A percentile compares a stretch with the other conserved stretches of the same genome.
phyloP scores from a whole-genome alignment of 1,140 invertebrate genomes.

The Bombus confusus region DNA sequence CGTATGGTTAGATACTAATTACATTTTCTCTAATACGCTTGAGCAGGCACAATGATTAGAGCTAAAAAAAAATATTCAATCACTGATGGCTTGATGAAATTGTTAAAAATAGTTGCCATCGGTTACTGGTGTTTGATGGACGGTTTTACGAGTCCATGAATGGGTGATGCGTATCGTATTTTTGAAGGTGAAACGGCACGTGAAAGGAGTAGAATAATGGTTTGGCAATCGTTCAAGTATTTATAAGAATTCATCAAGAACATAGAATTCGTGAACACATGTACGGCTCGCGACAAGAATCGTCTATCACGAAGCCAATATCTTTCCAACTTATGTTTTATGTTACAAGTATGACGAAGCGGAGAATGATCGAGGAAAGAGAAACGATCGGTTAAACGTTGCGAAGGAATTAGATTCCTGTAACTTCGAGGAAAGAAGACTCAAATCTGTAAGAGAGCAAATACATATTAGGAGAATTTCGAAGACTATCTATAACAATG shows the following conservation, averaged over 20 bases:
- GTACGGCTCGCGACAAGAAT: neutral
- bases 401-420: neutral
- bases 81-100: neutral
- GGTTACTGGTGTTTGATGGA: neutral
- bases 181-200: conserved; percentile 5
- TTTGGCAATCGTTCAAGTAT: conserved; percentile 17
- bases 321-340: neutral
- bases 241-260: conserved; percentile 12
- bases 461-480: neutral
- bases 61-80: neutral
- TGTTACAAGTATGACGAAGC: neutral
- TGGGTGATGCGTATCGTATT: neutral
- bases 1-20: too few species aligned
- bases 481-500: neutral
- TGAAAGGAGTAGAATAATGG: conserved; percentile 18
- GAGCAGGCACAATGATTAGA: too few species aligned
- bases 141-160: neutral
- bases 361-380: neutral
- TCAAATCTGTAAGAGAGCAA: neutral
- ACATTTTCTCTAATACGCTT: too few species aligned
- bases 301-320: neutral
- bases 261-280: neutral
- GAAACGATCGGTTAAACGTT: neutral
- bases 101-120: conserved; percentile 11
- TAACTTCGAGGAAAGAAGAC: neutral